Percentiles rank a stretch among this genome's conserved stretches.
Conservation (phyloP, 2,888 invertebrate species). For the Campopleginae sp. region DNA sequence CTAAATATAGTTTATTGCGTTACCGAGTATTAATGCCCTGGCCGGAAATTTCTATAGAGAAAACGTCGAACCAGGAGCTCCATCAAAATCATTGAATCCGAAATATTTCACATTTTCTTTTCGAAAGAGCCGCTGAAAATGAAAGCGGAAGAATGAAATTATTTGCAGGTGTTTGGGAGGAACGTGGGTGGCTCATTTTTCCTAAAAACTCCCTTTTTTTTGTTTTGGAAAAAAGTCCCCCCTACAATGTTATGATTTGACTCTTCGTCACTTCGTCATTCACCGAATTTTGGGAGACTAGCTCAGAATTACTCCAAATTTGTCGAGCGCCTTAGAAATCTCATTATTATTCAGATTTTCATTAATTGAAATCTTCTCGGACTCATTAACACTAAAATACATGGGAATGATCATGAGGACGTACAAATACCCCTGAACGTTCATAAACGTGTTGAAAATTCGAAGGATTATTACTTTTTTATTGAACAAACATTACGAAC, state of each 20-base stretch:
- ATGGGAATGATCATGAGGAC: not conserved
- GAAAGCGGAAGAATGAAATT: slow-evolving; percentile 67
- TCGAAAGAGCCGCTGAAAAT: not conserved
- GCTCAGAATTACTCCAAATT: not conserved
- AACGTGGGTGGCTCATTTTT: slow-evolving; percentile 67
- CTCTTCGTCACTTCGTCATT: slow-evolving; percentile 56
- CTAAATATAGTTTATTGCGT: slow-evolving; percentile 85
- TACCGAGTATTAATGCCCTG: slow-evolving; percentile 83
- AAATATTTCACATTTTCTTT: not conserved
- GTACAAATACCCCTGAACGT: too few relatives aligned
- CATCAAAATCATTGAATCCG: not conserved
- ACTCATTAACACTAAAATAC: not conserved
- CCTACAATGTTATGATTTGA: slow-evolving; percentile 38
- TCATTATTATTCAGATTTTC: not conserved
- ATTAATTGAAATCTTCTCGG: not conserved
- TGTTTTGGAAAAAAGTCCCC: slow-evolving; percentile 19
- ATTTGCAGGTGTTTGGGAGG: slow-evolving; percentile 63
- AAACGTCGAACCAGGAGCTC: slow-evolving; percentile 57
- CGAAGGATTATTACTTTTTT: too few relatives aligned
- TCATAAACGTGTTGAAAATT: too few relatives aligned
- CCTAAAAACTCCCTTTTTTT: slow-evolving; percentile 11
- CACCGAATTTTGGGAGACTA: slow-evolving; percentile 39
- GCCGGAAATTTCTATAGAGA: slow-evolving; percentile 54
- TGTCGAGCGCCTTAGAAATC: not conserved
- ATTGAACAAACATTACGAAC: too few relatives aligned